Conservation (phyloP, 1,140 invertebrate species). For the Drosophila pruinosa region DNA sequence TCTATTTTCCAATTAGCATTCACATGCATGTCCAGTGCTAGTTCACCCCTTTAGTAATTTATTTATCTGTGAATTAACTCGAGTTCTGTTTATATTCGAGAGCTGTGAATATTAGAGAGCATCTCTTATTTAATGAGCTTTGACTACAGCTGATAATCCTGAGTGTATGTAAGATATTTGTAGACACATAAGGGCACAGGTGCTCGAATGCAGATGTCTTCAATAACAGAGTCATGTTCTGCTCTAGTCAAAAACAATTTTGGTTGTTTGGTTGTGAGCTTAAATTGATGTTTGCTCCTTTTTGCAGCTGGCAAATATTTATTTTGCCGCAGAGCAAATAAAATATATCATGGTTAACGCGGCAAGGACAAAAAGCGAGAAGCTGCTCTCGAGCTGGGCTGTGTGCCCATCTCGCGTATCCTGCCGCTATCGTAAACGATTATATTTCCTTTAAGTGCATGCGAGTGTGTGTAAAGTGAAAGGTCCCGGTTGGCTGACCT, state of each 20-base stretch:
- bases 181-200: neutral
- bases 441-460: constrained; percentile 39
- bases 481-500: constrained; percentile 31
- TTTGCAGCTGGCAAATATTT: constrained; percentile 60
- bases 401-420: neutral
- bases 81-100: neutral
- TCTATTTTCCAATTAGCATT: neutral
- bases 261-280: constrained; percentile 49
- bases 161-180: neutral
- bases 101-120: neutral
- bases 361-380: constrained; percentile 30
- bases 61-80: neutral
- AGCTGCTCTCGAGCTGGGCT: neutral
- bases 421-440: constrained; percentile 30
- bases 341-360: constrained; percentile 54
- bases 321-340: constrained; percentile 51
- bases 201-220: constrained; percentile 16
- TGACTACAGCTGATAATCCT: neutral
- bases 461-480: constrained; percentile 13
- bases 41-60: neutral
- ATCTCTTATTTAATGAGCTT: neutral
- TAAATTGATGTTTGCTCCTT: constrained; percentile 65
- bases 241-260: constrained; percentile 42
- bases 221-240: constrained; percentile 19
- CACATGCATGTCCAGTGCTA: neutral